Conservation (phyloP, 2,888 invertebrate species). For the Oegoconia quadripuncta region DNA sequence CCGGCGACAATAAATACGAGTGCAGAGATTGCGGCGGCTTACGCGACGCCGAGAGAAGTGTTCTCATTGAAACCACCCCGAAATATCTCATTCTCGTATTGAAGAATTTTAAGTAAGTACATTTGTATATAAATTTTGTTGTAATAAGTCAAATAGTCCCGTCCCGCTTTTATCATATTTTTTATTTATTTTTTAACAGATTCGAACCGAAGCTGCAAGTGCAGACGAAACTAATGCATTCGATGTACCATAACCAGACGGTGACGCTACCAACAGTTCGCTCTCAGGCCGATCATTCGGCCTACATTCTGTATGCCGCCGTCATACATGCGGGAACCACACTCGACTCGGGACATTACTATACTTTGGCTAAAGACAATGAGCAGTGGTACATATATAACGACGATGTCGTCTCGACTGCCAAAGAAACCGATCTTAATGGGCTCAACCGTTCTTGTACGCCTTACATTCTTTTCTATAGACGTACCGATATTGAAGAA, state of each 20-base stretch:
- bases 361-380: constrained; percentile 86
- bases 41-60: constrained; percentile 84
- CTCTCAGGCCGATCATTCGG: constrained; percentile 45
- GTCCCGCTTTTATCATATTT: too few relatives aligned
- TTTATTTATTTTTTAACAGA: too few relatives aligned
- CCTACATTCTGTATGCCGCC: constrained; percentile 88
- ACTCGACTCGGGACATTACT: constrained; percentile 93
- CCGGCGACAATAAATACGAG: constrained; percentile 89
- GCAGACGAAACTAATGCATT: constrained; percentile 89
- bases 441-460: constrained; percentile 85
- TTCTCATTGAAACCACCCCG: constrained; percentile 83
- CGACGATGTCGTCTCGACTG: constrained; percentile 84
- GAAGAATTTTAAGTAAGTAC: constrained; percentile 83
- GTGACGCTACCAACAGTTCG: constrained; percentile 68
- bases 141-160: too few relatives aligned
- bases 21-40: constrained; percentile 87
- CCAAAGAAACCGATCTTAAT: constrained; percentile 80
- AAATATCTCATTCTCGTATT: constrained; percentile 88
- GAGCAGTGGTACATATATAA: constrained; percentile 89
- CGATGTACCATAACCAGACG: constrained; percentile 79
- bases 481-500: constrained; percentile 64
- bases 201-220: constrained; percentile 75
- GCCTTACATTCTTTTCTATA: constrained; percentile 90
- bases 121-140: too few relatives aligned
- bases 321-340: constrained; percentile 91